phyloP scores from a whole-genome alignment of 2,113 vertebrate species.

The Choloepus hoffmanni region DNA sequence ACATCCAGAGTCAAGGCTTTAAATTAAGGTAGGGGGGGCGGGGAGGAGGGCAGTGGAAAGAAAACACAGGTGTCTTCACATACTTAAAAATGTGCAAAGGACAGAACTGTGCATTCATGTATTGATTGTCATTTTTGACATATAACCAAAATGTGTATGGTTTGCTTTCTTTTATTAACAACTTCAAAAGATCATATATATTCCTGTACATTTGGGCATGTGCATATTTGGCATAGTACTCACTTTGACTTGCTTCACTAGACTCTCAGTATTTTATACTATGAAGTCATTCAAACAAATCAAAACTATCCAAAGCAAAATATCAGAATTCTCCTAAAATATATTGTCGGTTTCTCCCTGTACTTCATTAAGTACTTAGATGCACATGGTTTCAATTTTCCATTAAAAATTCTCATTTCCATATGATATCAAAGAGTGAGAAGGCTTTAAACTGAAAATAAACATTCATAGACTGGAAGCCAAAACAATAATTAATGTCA shows the following conservation, averaged over 20 bases:
- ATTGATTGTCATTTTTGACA: slow-evolving; percentile 58
- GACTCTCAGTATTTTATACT: slow-evolving; percentile 63
- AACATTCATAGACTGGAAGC: slow-evolving; percentile 93
- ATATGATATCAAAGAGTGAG: slow-evolving; percentile 96
- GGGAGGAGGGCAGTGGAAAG: not conserved
- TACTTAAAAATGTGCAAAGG: slow-evolving; percentile 15
- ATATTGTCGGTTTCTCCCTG: slow-evolving; percentile 89
- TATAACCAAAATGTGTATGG: slow-evolving; percentile 55
- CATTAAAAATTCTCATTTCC: slow-evolving; percentile 95
- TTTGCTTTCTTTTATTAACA: slow-evolving; percentile 51
- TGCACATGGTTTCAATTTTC: slow-evolving; percentile 97
- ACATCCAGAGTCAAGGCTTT: slow-evolving; percentile 30
- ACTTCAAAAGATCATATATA: not conserved
- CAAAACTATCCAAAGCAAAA: slow-evolving; percentile 84
- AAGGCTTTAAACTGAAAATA: slow-evolving; percentile 95
- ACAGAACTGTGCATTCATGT: slow-evolving; percentile 6
- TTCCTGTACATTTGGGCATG: slow-evolving; percentile 15
- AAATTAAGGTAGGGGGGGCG: not conserved
- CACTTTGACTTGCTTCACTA: slow-evolving; percentile 57
- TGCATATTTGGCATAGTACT: slow-evolving; percentile 43
- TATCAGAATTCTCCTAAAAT: slow-evolving; percentile 89
- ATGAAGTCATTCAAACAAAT: slow-evolving; percentile 84
- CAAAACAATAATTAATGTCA: slow-evolving; percentile 95
- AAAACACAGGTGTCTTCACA: slow-evolving; percentile 8
- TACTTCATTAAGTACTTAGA: slow-evolving; percentile 93